Evolutionary conservation across 2,888 invertebrate species (phyloP).

Genomic region (Ceraclea dissimilis): DNA sequence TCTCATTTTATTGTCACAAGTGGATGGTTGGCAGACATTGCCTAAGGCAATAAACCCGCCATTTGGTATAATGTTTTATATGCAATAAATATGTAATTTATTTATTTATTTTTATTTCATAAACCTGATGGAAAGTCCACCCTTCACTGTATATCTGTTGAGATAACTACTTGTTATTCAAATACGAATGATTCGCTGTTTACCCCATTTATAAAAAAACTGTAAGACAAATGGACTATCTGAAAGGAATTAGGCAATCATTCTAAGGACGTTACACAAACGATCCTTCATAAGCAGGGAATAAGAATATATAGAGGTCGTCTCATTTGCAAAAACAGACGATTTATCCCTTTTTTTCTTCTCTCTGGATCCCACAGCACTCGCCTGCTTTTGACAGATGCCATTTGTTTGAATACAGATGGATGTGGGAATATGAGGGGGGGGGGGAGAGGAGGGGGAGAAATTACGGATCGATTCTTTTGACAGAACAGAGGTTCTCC

Average conservation of each 20-base stretch:
- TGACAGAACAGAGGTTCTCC: not conserved
- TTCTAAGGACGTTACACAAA: not conserved
- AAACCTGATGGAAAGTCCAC: no score
- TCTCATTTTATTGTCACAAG: no score
- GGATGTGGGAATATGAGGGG: not conserved
- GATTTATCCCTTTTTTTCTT: constrained; percentile 1
- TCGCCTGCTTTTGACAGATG: not conserved
- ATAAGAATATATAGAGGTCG: not conserved
- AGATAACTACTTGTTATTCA: no score
- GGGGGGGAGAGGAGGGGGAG: not conserved
- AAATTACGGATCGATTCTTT: not conserved
- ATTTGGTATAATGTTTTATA: no score
- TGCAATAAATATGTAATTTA: no score
- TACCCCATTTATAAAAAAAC: no score
- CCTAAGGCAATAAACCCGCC: no score
- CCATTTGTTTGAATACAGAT: constrained; percentile 1
- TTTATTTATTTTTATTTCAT: no score
- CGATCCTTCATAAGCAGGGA: not conserved
- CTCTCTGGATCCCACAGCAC: not conserved
- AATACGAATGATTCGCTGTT: no score
- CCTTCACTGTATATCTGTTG: no score
- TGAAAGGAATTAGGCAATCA: not conserved
- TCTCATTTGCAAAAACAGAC: constrained; percentile 1
- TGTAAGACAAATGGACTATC: no score
- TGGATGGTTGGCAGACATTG: no score